Percentiles rank a stretch among this genome's conserved stretches.
These are phyloP conservation scores for Popillia japonica DNA, from an alignment of 1,140 invertebrate genomes.

Conservation along the genomic window DNA sequence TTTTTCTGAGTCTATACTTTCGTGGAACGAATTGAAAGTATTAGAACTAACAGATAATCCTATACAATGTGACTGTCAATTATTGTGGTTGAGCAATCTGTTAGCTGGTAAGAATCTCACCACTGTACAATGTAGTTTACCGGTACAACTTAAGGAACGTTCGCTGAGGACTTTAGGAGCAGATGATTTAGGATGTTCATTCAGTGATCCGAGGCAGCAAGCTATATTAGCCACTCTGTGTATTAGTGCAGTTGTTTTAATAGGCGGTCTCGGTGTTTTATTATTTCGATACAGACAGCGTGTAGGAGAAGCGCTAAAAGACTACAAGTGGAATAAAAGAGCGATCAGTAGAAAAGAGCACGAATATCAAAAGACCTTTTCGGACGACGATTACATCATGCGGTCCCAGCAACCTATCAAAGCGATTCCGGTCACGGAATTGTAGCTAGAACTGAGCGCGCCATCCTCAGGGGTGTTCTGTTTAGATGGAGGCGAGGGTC, in stretches of 20 bases:
- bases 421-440: constrained; percentile 87
- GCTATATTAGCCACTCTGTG: constrained; percentile 78
- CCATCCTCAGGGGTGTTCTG: constrained; percentile 75
- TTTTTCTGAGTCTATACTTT: constrained; percentile 77
- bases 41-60: constrained; percentile 86
- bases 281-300: constrained; percentile 80
- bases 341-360: constrained; percentile 81
- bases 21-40: constrained; percentile 78
- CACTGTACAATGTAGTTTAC: constrained; percentile 77
- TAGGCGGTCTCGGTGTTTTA: constrained; percentile 74
- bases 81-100: constrained; percentile 83
- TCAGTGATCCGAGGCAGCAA: constrained; percentile 77
- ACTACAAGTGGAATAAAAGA: constrained; percentile 83
- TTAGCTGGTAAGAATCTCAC: constrained; percentile 76
- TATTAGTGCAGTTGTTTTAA: constrained; percentile 71
- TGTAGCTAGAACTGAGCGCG: constrained; percentile 91
- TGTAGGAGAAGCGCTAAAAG: constrained; percentile 80
- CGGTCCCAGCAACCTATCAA: constrained; percentile 70
- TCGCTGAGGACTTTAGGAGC: constrained; percentile 72
- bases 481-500: constrained; percentile 67
- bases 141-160: constrained; percentile 73
- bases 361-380: constrained; percentile 88
- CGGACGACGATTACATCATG: constrained; percentile 83
- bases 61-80: constrained; percentile 79
- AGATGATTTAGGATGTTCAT: constrained; percentile 82